Evolutionary conservation across 2,797 vertebrate genomes (phyloP).

Genomic region (Apogon talboti): DNA sequence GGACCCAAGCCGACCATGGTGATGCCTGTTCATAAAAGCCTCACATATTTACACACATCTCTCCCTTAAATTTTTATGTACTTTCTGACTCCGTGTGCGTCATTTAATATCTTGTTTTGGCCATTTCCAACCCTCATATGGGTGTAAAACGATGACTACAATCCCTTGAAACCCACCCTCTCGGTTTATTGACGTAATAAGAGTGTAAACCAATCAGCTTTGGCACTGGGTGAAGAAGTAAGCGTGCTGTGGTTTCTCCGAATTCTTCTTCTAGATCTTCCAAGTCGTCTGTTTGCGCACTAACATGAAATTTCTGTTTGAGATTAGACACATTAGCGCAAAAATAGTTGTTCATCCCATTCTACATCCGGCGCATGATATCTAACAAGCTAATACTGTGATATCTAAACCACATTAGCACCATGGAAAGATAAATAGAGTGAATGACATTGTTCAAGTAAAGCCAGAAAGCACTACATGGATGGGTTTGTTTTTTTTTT

Average conservation of each 20-base stretch:
- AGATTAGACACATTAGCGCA: conserved; percentile 13
- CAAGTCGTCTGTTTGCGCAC: conserved; percentile 25
- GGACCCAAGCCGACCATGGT: conserved; percentile 48
- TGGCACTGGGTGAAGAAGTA: conserved; percentile 73
- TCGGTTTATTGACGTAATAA: conserved; percentile 27
- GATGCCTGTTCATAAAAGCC: conserved; percentile 63
- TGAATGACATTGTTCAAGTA: conserved; percentile 63
- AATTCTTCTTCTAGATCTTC: conserved; percentile 46
- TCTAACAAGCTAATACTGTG: conserved; percentile 40
- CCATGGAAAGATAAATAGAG: conserved; percentile 56
- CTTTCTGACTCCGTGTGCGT: conserved; percentile 4
- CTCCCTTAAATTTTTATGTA: conserved; percentile 30
- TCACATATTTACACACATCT: conserved; percentile 72
- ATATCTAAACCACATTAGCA: conserved; percentile 68
- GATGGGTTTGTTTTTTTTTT: conserved; percentile 14
- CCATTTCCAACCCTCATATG: conserved; percentile 2
- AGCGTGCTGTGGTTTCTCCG: conserved; percentile 62
- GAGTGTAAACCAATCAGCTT: conserved; percentile 67
- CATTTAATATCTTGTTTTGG: background rate
- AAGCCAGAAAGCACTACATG: conserved; percentile 54
- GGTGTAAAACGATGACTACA: conserved; percentile 14
- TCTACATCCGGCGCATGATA: conserved; percentile 15
- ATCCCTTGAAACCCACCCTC: background rate
- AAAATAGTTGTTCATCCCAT: conserved; percentile 14
- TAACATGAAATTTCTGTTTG: conserved; percentile 8